These are phyloP conservation scores for Aphelocoma coerulescens DNA, from an alignment of 2,113 vertebrate genomes.

Conservation along the genomic window DNA sequence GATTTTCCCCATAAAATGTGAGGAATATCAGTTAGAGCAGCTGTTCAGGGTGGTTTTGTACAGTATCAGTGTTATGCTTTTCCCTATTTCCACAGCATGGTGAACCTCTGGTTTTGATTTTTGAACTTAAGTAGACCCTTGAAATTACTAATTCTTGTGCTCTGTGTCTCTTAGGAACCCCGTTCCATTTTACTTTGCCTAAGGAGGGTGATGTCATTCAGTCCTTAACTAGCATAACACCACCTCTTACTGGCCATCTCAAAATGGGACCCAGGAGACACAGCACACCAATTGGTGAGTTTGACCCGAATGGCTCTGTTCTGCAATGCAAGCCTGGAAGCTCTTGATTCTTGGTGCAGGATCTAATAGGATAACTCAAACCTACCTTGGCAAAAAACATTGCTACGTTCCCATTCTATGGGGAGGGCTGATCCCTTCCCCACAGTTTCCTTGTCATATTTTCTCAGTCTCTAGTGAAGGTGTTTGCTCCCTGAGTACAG, in stretches of 20 bases:
- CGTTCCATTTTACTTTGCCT: slow-evolving; percentile 86
- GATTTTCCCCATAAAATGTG: not conserved
- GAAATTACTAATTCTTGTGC: not conserved
- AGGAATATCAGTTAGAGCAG: not conserved
- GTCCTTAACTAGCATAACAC: slow-evolving; percentile 78
- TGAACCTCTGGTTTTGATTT: not conserved
- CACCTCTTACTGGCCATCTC: slow-evolving; percentile 83
- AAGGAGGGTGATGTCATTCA: slow-evolving; percentile 88
- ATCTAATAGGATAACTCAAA: not conserved
- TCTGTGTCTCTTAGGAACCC: slow-evolving; percentile 74
- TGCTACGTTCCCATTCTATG: rapidly evolving
- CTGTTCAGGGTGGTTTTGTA: not conserved
- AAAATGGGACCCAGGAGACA: slow-evolving; percentile 90
- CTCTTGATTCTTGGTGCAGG: not conserved
- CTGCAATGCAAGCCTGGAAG: not conserved
- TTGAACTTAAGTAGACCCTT: not conserved
- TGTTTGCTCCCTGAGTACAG: not conserved
- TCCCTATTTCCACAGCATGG: not conserved
- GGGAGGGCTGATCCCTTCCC: not conserved
- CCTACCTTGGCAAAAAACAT: not conserved
- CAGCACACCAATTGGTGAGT: slow-evolving; percentile 97
- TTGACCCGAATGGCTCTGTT: not conserved
- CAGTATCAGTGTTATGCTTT: not conserved
- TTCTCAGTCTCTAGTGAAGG: not conserved
- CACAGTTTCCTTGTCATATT: not conserved